phyloP scores from a whole-genome alignment of 2,113 vertebrate species.

The Chauna torquata region DNA sequence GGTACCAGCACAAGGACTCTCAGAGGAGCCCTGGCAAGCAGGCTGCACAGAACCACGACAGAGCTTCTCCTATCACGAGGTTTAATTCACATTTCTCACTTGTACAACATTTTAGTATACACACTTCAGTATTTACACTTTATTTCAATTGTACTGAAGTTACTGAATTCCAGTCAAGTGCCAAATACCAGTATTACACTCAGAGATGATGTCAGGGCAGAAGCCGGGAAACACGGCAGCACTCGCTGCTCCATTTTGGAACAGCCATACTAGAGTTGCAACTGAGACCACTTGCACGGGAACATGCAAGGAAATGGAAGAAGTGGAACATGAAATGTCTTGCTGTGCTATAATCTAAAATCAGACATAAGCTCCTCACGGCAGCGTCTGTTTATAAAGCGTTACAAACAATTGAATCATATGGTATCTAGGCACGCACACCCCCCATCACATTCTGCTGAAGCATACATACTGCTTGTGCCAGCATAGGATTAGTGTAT shows the following conservation, averaged over 20 bases:
- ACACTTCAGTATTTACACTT: not conserved
- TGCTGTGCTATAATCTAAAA: not conserved
- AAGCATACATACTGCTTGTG: too few relatives aligned
- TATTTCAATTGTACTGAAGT: not conserved
- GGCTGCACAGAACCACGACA: not conserved
- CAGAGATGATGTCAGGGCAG: not conserved
- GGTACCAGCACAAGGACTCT: not conserved
- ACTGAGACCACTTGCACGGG: not conserved
- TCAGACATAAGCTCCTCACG: not conserved
- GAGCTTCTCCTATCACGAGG: not conserved
- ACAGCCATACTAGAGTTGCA: not conserved
- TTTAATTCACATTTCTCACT: not conserved
- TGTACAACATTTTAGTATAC: not conserved
- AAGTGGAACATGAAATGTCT: not conserved
- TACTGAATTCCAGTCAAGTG: not conserved
- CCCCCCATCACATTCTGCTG: not conserved
- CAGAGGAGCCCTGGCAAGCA: not conserved
- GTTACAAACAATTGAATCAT: not conserved
- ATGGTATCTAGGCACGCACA: fast-evolving
- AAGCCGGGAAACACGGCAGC: not conserved
- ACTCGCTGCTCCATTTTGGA: not conserved
- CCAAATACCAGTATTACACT: not conserved
- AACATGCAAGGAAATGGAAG: not conserved
- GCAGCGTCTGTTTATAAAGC: not conserved
- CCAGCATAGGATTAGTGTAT: too few relatives aligned